Evolutionary conservation across 2,888 invertebrate genomes (phyloP), one percentile per base, ranked within the genome.

Genomic region (Lamproptera curius): DNA sequence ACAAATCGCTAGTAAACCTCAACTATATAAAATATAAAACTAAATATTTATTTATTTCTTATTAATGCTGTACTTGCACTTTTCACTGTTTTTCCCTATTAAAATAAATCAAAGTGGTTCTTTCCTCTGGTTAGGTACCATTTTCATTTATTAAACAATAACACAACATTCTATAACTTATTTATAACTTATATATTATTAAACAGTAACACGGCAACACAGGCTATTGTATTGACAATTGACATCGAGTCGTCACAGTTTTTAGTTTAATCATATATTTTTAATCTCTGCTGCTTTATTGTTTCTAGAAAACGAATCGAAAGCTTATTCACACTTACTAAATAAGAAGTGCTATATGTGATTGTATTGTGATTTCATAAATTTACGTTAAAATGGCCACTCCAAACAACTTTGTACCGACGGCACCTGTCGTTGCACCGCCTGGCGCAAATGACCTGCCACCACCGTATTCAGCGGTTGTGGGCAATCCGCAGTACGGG

Each of bases 381-480:
- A 36, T 37, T 28, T 38, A 44, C 16, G 34, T 31, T 16, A 59
- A 52, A 60, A 84, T 84, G 84, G 71, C 78, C 49, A 72, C 61
- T 55, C 65, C 59, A 55, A 50, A 44, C 17, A 45, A 36, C 33
- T 36, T 36, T 36, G 66, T 48, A 35, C 55, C 60, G 33, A 57
- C 69, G 61, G 73, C 67, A 45, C 63, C 74, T 20, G 67, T 56
- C n/a, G 31, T n/a, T 57, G 53, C 55, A 51, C 62, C 60, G 38
- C 62, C 71, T 46, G 78, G 74, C 33, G 69, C 77, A 36, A 77
- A 78, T 54, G 87, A 87, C 71, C 73, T 85, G 55, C 87, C 87
- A 15, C 87, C 87, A 16, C 86, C 87, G 2, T 87, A 87, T 58
- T 79, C 86, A 1, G 70, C 83, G 14, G 86, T 87, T 2, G 81